A percentile compares a stretch with the other conserved stretches of the same genome.
These are phyloP conservation scores for Hartigia nigra DNA, from an alignment of 2,888 invertebrate genomes.

Conservation along the genomic window DNA sequence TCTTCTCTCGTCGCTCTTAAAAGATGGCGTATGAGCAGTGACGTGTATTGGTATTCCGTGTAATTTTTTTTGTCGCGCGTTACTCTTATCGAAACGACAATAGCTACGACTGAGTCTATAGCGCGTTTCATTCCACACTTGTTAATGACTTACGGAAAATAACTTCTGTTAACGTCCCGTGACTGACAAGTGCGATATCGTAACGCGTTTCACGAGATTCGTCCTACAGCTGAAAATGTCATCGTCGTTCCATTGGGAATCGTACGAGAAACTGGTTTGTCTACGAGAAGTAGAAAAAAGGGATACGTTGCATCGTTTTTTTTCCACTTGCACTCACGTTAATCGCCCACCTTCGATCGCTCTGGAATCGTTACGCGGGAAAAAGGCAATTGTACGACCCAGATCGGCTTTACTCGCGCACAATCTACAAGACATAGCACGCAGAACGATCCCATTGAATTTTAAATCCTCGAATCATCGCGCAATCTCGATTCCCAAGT, in stretches of 20 bases:
- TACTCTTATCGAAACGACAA: background rate
- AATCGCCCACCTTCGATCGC: too few relatives aligned
- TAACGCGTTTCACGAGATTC: background rate
- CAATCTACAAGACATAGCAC: background rate
- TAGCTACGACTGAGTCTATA: background rate
- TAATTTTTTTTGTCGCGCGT: background rate
- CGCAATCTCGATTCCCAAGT: background rate
- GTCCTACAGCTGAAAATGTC: background rate
- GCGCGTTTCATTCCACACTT: background rate
- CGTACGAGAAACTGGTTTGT: background rate
- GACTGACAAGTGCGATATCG: background rate
- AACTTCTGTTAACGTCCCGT: background rate
- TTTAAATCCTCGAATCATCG: background rate
- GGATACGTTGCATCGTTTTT: too few relatives aligned
- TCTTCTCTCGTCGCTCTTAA: background rate
- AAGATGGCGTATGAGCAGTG: background rate
- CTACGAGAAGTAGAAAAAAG: too few relatives aligned
- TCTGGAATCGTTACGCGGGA: too few relatives aligned
- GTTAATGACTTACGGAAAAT: background rate
- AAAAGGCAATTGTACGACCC: background rate
- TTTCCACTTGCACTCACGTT: too few relatives aligned
- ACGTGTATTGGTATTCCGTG: background rate
- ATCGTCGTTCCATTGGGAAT: background rate
- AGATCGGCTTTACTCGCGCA: background rate
- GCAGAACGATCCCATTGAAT: background rate